phyloP scores from a whole-genome alignment of 2,888 invertebrate species.

The Bhutanitis thaidina region DNA sequence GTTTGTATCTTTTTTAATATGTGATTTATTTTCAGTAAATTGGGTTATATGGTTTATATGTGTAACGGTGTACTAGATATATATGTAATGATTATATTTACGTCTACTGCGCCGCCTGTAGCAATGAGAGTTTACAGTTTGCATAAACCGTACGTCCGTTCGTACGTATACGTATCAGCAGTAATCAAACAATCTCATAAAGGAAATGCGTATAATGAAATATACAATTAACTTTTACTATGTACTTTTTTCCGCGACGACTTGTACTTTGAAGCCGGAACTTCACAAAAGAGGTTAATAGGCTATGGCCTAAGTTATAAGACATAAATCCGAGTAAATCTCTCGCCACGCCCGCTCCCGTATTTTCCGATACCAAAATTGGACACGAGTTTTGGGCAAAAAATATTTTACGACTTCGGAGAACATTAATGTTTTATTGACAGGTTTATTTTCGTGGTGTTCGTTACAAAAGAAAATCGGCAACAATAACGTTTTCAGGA shows the following conservation, averaged over 20 bases:
- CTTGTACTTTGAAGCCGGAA: background rate
- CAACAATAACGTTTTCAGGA: background rate
- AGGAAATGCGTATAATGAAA: too few species aligned
- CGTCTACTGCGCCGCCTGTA: too few species aligned
- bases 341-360: constrained; percentile 2
- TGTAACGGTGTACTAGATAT: too few species aligned
- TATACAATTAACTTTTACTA: background rate
- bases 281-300: background rate
- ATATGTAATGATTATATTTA: too few species aligned
- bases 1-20: too few species aligned
- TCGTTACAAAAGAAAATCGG: constrained; percentile 5
- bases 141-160: too few species aligned
- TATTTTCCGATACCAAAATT: constrained; percentile 9
- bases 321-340: constrained; percentile 13
- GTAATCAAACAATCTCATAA: too few species aligned
- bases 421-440: constrained; percentile 12
- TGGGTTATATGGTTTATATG: too few species aligned
- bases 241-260: too few species aligned
- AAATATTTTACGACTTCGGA: constrained; percentile 7
- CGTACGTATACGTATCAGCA: too few species aligned
- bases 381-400: constrained; percentile 2
- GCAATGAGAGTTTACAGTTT: too few species aligned
- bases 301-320: background rate
- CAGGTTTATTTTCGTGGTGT: constrained; percentile 11
- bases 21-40: too few species aligned